Evolutionary conservation across 2,797 vertebrate genomes (phyloP), one percentile per base, ranked within the genome.

Genomic region (Danio tinwini): DNA sequence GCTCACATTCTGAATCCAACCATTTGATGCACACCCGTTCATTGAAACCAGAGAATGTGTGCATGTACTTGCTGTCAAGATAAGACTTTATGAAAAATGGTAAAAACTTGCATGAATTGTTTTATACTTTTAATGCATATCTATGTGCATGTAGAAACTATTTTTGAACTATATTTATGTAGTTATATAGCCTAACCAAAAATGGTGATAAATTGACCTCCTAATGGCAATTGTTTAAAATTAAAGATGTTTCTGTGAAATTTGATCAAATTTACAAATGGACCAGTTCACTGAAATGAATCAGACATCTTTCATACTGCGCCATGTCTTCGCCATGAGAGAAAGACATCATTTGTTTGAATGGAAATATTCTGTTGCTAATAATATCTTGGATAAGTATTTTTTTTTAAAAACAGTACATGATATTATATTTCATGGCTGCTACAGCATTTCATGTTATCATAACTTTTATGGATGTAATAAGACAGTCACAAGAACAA

Each of bases 371-470:
- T 6, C 56, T 37, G 52, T 29, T 67, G 3, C 49, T 9, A 5
- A 16, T 42, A 19, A 21, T 68, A 59, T 49, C 21, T 58, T 58
- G 13, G 7, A 70, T 62, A 52, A 44, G 44, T 78, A 42, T 52
- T 71, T n/a, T 29, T 29, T 12, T 44, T 62, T n/a, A n/a, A 44
- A 61, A 78, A 78, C 44, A n/a, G 6, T 75, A 56, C 40, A 45
- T 76, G 16, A 67, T 47, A 37, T 52, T 45, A 63, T 2, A 42
- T 62, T 42, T 62, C 5, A 62, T 53, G 55, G 6, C 44, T 49
- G 7, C 53, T 47, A 59, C 29, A 29, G 29, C 3, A 29, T 69
- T 52, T 49, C 10, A 56, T 11, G 17, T 67, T n/a, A 13, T 67
- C 19, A 12, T 37, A 47, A 59, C 42, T 56, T 49, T 47, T 58